Evolutionary conservation across 23 tunicate species (phyloP), one percentile per base, ranked within the genome.

Genomic region (Styela clava): DNA sequence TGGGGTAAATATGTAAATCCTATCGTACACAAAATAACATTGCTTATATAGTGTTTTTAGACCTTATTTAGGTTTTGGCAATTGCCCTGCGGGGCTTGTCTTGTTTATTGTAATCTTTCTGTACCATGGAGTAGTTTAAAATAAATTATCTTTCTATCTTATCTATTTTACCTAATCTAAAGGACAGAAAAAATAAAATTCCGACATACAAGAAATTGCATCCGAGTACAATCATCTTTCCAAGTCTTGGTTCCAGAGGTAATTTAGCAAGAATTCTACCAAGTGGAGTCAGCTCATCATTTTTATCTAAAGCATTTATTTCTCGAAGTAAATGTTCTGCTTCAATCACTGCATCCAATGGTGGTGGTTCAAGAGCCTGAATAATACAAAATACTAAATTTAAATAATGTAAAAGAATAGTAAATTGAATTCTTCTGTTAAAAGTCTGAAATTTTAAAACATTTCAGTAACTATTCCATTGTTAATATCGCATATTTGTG

Each of bases 341-440:
- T 71, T 94, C 98, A 24, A 89, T 94, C 27, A 88, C 90, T 21
- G 91, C 98, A 67, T 94, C 98, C 69, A 89, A 72, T 27, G 98
- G 90, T 24, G 98, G 98, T 1, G 94, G 95, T 68, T 86, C 98
- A 34, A 94, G 79, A 34, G 98, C 98, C 94, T 91, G 73, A 23
- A 30, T 35, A 25, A 61, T 25, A 52, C 5, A 5, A 71, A 5
- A 31, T 22, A 18, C n/a, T n/a, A n/a, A n/a, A n/a, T n/a, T n/a
- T n/a, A n/a, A n/a, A n/a, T n/a, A n/a, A 21, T 74, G 31, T 2
- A 73, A 73, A 51, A 37, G 24, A 18, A 21, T 18, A 18, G 20
- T 61, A 18, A 61, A 18, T 18, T 61, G 19, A 18, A 18, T 18
- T 21, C 20, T 18, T 18, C 19, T 18, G 19, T 19, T 21, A 21